Conservation (phyloP, 2,888 invertebrate genomes). For the Prostheceraeus crozeri region DNA sequence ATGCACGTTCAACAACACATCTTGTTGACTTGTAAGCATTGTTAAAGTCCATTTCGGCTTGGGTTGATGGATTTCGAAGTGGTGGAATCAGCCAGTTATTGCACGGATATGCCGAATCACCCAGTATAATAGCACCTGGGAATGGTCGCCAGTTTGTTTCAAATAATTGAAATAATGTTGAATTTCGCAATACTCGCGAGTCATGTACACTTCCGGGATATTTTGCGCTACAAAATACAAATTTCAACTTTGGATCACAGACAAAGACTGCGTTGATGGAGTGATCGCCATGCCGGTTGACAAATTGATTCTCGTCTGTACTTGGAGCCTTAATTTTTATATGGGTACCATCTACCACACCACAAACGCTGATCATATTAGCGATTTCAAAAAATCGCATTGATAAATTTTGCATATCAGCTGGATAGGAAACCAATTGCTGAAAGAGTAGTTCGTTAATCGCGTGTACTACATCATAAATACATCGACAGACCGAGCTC, state of each 20-base stretch:
- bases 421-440: too few species aligned
- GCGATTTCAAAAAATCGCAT: too few species aligned
- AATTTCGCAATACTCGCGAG: slow-evolving; percentile 37
- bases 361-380: slow-evolving; percentile 1
- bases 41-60: too few species aligned
- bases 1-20: too few species aligned
- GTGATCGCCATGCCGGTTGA: slow-evolving; percentile 33
- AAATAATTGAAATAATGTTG: slow-evolving; percentile 13
- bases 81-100: slow-evolving; percentile 30
- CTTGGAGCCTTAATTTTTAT: slow-evolving; percentile 31
- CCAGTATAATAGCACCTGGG: too few species aligned
- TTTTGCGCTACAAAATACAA: too few species aligned
- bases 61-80: too few species aligned
- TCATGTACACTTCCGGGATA: slow-evolving; percentile 36
- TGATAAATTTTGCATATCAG: too few species aligned
- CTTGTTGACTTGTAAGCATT: too few species aligned
- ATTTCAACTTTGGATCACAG: slow-evolving; percentile 33
- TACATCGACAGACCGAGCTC: too few species aligned
- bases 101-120: slow-evolving; percentile 32
- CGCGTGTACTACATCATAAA: too few species aligned
- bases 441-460: too few species aligned
- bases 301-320: slow-evolving; percentile 26
- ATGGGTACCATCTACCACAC: slow-evolving; percentile 33
- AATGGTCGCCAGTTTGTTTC: slow-evolving; percentile 31
- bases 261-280: slow-evolving; percentile 31